Percentiles rank a stretch among this genome's conserved stretches.
phyloP scores from a whole-genome alignment of 2,888 invertebrate species.

The Ennomos erosarius region DNA sequence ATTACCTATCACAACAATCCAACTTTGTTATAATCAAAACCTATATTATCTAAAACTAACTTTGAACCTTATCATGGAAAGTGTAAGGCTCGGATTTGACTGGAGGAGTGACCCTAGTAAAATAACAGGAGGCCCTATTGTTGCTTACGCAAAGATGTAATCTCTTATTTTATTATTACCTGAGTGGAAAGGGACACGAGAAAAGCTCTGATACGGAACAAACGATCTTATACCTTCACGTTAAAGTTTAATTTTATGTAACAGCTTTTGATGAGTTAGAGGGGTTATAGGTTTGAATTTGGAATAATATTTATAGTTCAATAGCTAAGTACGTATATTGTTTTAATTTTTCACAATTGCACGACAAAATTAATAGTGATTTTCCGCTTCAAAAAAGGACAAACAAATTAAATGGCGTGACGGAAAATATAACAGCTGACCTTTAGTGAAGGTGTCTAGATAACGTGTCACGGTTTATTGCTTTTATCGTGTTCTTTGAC shows the following conservation, averaged over 20 bases:
- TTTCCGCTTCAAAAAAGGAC: neutral
- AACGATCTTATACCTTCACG: neutral
- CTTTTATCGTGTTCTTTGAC: conserved; percentile 11
- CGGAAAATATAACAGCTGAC: conserved; percentile 22
- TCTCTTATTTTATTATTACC: conserved; percentile 82
- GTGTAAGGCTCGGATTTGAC: conserved; percentile 46
- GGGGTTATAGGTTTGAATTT: conserved; percentile 40
- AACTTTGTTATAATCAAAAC: conserved; percentile 67
- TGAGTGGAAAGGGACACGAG: conserved; percentile 67
- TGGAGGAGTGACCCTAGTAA: conserved; percentile 55
- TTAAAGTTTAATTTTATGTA: conserved; percentile 41
- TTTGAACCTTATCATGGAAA: conserved; percentile 38
- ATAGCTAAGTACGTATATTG: too few relatives aligned
- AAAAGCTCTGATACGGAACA: conserved; percentile 27
- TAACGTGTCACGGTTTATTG: conserved; percentile 18
- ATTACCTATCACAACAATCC: conserved; percentile 74
- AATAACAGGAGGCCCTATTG: conserved; percentile 78
- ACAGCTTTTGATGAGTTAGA: conserved; percentile 36
- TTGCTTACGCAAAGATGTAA: conserved; percentile 82
- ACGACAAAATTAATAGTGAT: conserved; percentile 19
- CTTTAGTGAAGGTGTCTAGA: conserved; percentile 20
- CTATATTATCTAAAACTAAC: conserved; percentile 37
- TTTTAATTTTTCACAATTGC: conserved; percentile 43
- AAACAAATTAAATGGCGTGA: conserved; percentile 19
- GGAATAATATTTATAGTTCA: conserved; percentile 43